Conservation (phyloP, 2,888 invertebrate genomes). For the Meteorus colon region DNA sequence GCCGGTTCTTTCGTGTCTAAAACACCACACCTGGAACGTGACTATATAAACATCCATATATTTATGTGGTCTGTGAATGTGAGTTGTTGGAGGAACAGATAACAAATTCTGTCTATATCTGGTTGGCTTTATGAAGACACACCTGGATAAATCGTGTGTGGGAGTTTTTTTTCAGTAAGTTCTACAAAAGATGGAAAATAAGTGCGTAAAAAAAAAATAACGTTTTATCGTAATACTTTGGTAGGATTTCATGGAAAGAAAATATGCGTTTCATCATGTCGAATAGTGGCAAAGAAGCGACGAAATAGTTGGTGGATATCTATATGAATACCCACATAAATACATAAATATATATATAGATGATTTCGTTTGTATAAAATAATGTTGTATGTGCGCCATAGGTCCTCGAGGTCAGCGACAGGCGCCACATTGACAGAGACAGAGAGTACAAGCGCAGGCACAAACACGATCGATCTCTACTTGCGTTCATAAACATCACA, state of each 20-base stretch:
- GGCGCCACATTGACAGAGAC: constrained; percentile 57
- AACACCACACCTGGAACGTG: neutral
- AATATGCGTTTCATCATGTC: neutral
- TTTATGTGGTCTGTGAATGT: neutral
- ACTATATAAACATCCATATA: neutral
- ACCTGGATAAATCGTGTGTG: neutral
- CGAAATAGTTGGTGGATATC: neutral
- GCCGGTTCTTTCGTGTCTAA: neutral
- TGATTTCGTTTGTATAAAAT: constrained; percentile 11
- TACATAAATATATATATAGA: neutral
- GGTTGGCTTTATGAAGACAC: neutral
- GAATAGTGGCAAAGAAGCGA: neutral
- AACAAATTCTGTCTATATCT: neutral
- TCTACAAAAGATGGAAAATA: neutral
- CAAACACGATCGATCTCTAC: constrained; percentile 54
- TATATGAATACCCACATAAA: too few relatives aligned
- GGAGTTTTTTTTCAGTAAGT: neutral
- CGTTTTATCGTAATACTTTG: neutral
- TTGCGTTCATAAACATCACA: constrained; percentile 47
- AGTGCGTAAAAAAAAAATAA: neutral
- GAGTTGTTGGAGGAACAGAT: neutral
- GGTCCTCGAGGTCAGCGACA: constrained; percentile 60
- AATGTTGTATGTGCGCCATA: constrained; percentile 42
- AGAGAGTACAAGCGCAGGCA: neutral
- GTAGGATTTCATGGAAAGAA: neutral